Conservation (phyloP, 2,797 vertebrate genomes). For the Odontamblyopus lacepedii region DNA sequence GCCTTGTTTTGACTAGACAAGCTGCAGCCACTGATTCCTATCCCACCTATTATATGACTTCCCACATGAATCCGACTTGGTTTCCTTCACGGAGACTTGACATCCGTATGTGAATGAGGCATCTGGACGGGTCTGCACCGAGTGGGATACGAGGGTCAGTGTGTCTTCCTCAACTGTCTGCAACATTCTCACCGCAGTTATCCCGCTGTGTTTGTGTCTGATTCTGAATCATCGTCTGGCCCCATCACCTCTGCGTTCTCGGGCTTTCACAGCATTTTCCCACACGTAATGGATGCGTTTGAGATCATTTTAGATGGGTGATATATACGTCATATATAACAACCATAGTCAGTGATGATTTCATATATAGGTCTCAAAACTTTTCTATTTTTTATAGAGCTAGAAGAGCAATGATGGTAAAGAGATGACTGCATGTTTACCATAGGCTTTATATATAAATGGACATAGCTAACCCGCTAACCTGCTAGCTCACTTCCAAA, state of each 20-base stretch:
- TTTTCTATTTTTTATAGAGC: no score
- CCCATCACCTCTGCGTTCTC: slow-evolving; percentile 26
- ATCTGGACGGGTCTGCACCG: slow-evolving; percentile 44
- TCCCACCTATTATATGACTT: slow-evolving; percentile 60
- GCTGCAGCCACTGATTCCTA: slow-evolving; percentile 58
- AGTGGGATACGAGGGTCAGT: slow-evolving; percentile 50
- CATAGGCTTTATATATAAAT: no score
- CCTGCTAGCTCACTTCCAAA: no score
- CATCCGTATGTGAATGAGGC: slow-evolving; percentile 65
- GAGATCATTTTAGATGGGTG: background rate
- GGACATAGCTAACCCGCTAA: no score
- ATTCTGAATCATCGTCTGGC: slow-evolving; percentile 52
- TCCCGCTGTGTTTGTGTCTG: slow-evolving; percentile 61
- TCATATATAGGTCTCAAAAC: no score
- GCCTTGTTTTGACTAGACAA: slow-evolving; percentile 71
- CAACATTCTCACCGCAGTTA: slow-evolving; percentile 65
- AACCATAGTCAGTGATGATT: no score
- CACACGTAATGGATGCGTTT: background rate
- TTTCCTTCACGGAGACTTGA: slow-evolving; percentile 69
- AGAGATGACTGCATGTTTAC: no score
- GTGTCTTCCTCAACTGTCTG: slow-evolving; percentile 58
- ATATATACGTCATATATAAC: background rate
- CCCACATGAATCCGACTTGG: slow-evolving; percentile 61
- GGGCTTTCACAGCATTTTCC: slow-evolving; percentile 14
- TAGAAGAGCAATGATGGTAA: no score